Percentiles rank a stretch among this genome's conserved stretches.
phyloP scores from a whole-genome alignment of 2,888 invertebrate species.

The Tipula confusa region DNA sequence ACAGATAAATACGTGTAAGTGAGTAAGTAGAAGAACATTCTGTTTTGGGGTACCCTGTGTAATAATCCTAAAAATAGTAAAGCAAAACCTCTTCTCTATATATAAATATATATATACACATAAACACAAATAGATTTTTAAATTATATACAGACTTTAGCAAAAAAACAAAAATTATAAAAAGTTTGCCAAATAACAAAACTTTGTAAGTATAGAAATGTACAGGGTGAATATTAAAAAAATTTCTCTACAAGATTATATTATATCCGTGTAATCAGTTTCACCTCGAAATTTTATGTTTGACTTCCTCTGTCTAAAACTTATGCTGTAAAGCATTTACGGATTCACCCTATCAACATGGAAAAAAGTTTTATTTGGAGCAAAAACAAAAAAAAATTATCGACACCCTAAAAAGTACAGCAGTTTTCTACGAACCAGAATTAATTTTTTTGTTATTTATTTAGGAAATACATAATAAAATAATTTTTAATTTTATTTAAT shows the following conservation, averaged over 20 bases:
- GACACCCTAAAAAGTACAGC: not conserved
- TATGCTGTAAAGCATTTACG: too few species aligned
- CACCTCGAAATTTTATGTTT: too few species aligned
- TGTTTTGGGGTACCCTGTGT: too few species aligned
- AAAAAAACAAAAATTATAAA: too few species aligned
- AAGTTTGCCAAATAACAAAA: slow-evolving; percentile 1
- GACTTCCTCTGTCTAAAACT: too few species aligned
- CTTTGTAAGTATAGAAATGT: not conserved
- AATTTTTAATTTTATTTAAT: slow-evolving; percentile 20
- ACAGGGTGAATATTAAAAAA: too few species aligned
- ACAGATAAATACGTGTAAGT: too few species aligned
- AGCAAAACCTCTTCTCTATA: not conserved
- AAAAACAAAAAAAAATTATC: not conserved
- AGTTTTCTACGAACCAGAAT: not conserved
- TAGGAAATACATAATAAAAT: slow-evolving; percentile 25
- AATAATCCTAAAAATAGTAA: not conserved
- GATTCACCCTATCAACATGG: too few species aligned
- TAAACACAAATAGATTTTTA: not conserved
- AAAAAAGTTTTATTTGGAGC: not conserved
- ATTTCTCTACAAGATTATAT: too few species aligned
- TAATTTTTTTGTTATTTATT: not conserved
- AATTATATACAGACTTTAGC: not conserved
- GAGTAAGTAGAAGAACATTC: too few species aligned
- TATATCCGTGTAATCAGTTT: too few species aligned
- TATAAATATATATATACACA: not conserved